phyloP scores from a whole-genome alignment of 1,140 invertebrate genomes.

The Plectus sambesii region DNA sequence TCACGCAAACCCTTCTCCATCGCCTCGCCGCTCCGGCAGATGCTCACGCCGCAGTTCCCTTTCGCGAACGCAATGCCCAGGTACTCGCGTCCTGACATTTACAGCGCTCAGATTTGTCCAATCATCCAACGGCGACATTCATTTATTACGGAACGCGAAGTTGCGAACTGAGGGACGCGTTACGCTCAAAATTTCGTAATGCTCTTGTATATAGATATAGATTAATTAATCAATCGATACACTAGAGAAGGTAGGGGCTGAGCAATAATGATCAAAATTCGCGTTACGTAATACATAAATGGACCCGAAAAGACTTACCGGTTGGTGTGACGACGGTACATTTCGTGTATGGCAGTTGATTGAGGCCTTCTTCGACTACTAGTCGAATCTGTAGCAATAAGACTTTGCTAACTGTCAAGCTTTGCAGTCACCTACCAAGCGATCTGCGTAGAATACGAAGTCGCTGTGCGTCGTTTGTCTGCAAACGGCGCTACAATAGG shows the following conservation, averaged over 20 bases:
- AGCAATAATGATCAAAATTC: too few relatives aligned
- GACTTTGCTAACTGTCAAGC: conserved; percentile 5
- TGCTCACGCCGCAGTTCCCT: conserved; percentile 96
- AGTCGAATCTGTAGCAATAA: conserved; percentile 63
- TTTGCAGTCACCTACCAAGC: conserved; percentile 55
- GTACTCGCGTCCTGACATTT: conserved; percentile 58
- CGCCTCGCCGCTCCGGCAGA: conserved; percentile 79
- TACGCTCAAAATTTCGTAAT: too few relatives aligned
- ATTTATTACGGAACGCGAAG: too few relatives aligned
- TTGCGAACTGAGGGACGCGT: too few relatives aligned
- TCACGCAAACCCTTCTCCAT: conserved; percentile 93
- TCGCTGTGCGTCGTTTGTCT: conserved; percentile 84
- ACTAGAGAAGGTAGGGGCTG: too few relatives aligned
- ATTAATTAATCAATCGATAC: too few relatives aligned
- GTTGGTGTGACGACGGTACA: conserved; percentile 83
- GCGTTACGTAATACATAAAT: too few relatives aligned
- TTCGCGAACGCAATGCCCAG: conserved; percentile 81
- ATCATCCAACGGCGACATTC: too few relatives aligned
- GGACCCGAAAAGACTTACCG: conserved; percentile 51
- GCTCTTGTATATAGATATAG: too few relatives aligned
- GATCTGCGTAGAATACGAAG: conserved; percentile 95
- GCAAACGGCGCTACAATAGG: conserved; percentile 43
- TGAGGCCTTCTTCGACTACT: conserved; percentile 94
- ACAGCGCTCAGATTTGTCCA: too few relatives aligned
- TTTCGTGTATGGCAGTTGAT: conserved; percentile 83